Conservation (phyloP, 1,140 invertebrate genomes). For the Trachelipus rathkii region DNA sequence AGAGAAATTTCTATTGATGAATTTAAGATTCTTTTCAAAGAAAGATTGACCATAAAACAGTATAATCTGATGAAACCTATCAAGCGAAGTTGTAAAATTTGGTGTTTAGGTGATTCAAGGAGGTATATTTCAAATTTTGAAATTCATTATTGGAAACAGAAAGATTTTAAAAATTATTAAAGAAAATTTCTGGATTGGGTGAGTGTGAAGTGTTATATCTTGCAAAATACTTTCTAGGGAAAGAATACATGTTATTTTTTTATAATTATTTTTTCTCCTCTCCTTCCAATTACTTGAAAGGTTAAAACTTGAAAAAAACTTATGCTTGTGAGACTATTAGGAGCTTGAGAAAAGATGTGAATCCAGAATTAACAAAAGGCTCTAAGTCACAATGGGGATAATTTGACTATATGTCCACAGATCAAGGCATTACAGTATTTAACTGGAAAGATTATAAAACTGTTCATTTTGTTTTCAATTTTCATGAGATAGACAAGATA, state of each 20-base stretch:
- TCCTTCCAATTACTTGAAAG: conserved; percentile 48
- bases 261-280: conserved; percentile 54
- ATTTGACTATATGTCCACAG: too few species aligned
- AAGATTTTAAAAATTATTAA: too few species aligned
- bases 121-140: conserved; percentile 53
- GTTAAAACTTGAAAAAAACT: conserved; percentile 48
- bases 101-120: conserved; percentile 46
- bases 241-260: conserved; percentile 50
- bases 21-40: too few species aligned
- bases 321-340: conserved; percentile 50
- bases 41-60: too few species aligned
- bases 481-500: too few species aligned
- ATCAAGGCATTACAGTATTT: not conserved
- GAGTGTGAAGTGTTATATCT: too few species aligned
- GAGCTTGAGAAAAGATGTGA: conserved; percentile 45
- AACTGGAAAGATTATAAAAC: conserved; percentile 19
- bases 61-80: conserved; percentile 54
- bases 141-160: conserved; percentile 52
- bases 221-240: too few species aligned
- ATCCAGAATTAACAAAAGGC: conserved; percentile 33
- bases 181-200: too few species aligned
- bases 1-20: too few species aligned
- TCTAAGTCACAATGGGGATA: too few species aligned
- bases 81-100: conserved; percentile 53
- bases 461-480: conserved; percentile 10